phyloP scores from a whole-genome alignment of 2,888 invertebrate species.

The Agrenia bidenticulata region DNA sequence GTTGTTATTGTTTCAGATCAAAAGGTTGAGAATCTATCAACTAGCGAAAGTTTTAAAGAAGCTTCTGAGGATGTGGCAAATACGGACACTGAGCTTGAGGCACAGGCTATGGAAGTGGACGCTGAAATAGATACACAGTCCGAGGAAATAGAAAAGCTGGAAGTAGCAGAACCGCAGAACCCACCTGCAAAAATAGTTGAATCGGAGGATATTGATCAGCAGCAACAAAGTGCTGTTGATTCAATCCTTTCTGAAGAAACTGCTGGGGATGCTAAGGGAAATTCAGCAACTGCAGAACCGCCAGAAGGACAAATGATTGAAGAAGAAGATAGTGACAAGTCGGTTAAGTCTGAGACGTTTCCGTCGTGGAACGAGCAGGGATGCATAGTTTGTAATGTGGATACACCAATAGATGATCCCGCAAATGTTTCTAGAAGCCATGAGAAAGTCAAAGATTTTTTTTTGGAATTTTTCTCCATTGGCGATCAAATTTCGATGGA shows the following conservation, averaged over 20 bases:
- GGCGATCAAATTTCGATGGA: constrained; percentile 40
- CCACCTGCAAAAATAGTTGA: background rate
- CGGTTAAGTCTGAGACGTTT: no score
- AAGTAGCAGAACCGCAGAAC: constrained; percentile 12
- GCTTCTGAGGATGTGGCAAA: no score
- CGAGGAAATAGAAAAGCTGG: background rate
- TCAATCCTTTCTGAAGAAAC: constrained; percentile 11
- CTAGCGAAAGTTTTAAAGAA: no score
- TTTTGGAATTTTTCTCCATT: constrained; percentile 45
- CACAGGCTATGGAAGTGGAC: background rate
- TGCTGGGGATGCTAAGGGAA: background rate
- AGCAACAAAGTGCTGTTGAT: constrained; percentile 12
- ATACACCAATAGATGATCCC: constrained; percentile 29
- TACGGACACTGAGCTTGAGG: no score
- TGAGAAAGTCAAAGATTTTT: constrained; percentile 45
- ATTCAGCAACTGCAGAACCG: background rate
- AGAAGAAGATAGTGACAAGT: constrained; percentile 2
- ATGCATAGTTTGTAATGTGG: constrained; percentile 49
- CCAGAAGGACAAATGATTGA: constrained; percentile 19
- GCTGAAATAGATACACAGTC: constrained; percentile 4
- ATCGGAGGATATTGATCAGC: background rate
- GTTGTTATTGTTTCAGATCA: no score
- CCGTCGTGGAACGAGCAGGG: constrained; percentile 48
- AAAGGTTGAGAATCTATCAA: no score
- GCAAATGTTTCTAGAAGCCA: constrained; percentile 17